Conservation (phyloP, 2,888 invertebrate genomes). For the Cryptus armator region DNA sequence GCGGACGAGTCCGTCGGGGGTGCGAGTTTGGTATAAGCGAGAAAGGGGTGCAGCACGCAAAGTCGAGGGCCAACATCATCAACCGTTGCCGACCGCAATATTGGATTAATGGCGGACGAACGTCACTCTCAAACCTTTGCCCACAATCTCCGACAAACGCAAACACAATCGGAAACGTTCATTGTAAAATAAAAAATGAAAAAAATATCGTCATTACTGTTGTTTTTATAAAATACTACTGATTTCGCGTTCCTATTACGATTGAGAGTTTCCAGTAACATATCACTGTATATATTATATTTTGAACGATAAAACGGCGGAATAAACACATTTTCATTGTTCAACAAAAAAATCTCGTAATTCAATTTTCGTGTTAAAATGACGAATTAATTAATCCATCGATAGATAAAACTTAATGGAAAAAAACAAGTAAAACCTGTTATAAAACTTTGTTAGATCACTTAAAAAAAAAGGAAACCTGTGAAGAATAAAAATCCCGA, state of each 20-base stretch:
- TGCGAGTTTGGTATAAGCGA: slow-evolving; percentile 8
- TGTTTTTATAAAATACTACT: background rate
- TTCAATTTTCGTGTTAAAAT: background rate
- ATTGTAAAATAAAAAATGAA: background rate
- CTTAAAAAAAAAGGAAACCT: background rate
- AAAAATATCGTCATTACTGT: background rate
- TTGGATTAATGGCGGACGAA: slow-evolving; percentile 81
- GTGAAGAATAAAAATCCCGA: background rate
- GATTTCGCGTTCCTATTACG: background rate
- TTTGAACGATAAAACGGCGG: background rate
- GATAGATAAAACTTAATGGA: no score
- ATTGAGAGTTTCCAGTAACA: background rate
- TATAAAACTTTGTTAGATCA: background rate
- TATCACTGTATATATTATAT: background rate
- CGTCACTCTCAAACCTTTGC: slow-evolving; percentile 69
- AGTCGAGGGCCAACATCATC: slow-evolving; percentile 72
- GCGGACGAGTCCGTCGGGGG: background rate
- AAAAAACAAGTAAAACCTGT: background rate
- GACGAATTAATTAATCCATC: no score
- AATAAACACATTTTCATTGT: background rate
- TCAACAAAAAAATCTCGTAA: background rate
- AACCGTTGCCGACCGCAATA: slow-evolving; percentile 77
- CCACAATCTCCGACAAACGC: background rate
- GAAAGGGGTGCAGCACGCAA: slow-evolving; percentile 76
- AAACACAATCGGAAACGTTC: background rate